Evolutionary conservation across 2,113 vertebrate genomes (phyloP).

Genomic region (Natator depressus): DNA sequence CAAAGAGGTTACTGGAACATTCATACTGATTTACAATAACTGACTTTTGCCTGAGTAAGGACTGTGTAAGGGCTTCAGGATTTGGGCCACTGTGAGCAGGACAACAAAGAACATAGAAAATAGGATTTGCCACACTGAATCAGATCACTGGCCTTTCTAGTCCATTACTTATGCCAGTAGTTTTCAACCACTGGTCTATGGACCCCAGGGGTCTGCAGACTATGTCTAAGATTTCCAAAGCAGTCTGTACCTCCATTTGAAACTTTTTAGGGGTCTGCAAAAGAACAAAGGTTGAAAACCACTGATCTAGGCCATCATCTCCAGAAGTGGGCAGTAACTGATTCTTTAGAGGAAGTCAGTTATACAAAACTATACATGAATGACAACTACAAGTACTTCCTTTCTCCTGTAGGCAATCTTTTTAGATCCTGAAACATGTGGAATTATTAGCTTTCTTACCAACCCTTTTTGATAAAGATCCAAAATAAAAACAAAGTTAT

Average conservation of each 20-base stretch:
- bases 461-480: neutral
- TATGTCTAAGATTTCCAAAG: neutral
- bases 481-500: neutral
- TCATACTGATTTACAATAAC: neutral
- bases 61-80: neutral
- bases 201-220: neutral
- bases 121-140: neutral
- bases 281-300: neutral
- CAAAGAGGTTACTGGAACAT: no score
- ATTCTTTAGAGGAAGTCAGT: fast-evolving
- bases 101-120: neutral
- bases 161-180: neutral
- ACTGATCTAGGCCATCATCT: neutral
- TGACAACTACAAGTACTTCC: neutral
- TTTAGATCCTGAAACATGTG: neutral
- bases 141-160: neutral
- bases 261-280: neutral
- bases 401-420: neutral
- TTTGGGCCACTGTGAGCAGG: neutral
- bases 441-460: neutral
- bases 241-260: neutral
- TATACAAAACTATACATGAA: neutral
- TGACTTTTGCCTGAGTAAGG: neutral
- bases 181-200: neutral
- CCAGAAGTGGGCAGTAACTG: neutral